A percentile compares a stretch with the other conserved stretches of the same genome.
These are phyloP conservation scores for Drosophila lowei DNA, from an alignment of 1,140 invertebrate species.

Conservation along the genomic window DNA sequence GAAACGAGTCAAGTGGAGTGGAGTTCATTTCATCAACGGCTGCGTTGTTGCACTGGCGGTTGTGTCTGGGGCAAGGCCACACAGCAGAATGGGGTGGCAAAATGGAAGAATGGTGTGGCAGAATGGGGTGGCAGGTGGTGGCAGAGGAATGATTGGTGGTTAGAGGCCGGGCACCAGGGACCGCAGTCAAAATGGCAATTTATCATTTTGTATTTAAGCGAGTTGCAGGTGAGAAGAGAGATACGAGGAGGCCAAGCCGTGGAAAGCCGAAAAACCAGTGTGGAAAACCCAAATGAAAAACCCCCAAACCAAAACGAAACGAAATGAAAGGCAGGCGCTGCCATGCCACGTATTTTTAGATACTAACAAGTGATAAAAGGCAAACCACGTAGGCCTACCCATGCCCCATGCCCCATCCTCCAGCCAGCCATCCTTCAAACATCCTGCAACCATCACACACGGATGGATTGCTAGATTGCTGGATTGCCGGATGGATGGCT, in stretches of 20 bases:
- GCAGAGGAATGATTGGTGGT: neutral
- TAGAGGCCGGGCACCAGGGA: constrained; percentile 33
- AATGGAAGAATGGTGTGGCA: too few relatives aligned
- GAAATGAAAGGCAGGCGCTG: constrained; percentile 57
- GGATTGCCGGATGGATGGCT: constrained; percentile 2
- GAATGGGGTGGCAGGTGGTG: neutral
- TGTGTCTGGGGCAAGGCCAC: constrained; percentile 27
- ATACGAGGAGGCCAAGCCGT: too few relatives aligned
- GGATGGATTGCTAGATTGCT: constrained; percentile 7
- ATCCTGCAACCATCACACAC: constrained; percentile 18
- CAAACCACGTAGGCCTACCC: constrained; percentile 36
- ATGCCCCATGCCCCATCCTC: neutral
- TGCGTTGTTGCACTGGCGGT: constrained; percentile 41
- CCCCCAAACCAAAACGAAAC: constrained; percentile 44
- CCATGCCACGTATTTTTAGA: constrained; percentile 74
- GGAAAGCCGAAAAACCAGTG: constrained; percentile 10
- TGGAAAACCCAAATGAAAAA: constrained; percentile 45
- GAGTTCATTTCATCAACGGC: constrained; percentile 47
- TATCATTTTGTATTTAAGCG: constrained; percentile 80
- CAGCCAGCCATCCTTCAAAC: constrained; percentile 22
- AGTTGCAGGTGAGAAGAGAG: constrained; percentile 51
- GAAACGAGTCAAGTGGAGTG: too few relatives aligned
- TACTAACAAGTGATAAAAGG: constrained; percentile 81
- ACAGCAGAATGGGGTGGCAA: constrained; percentile 19
- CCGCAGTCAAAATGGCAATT: constrained; percentile 78